Base-by-base conservation (phyloP, 2,888 invertebrate genomes). In the Plusia festucae region DNA sequence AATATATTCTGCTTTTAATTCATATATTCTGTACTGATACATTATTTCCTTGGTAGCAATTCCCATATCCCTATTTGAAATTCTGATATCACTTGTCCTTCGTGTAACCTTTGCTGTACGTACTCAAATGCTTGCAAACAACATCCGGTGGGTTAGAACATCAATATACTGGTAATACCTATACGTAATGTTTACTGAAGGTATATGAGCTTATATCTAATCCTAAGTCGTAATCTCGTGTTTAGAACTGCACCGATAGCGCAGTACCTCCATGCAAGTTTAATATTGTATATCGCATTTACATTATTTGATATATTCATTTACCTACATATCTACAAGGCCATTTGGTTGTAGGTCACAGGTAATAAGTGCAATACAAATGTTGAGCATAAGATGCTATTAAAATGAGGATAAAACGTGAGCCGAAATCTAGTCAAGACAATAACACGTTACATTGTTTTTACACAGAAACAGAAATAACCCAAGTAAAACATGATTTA, bases 31-130 rank as follows among this genome's bases (percentile, higher is more conserved):
- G 16, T 20, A 11, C 3, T 18, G 18, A 49, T 20, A 65, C 24
- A 66, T 57, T 54, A 52, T 66, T 16, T 64, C 61, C 61, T 66
- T 65, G 44, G 53, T 57, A 55, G 30, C 24, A 60, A 77, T 78
- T 82, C 79, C 76, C 79, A 81, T 62, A 72, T 49, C 69, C 61
- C 13, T 73, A 76, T 82, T 82, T 84, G 79, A 80, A 82, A 77
- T 90, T 88, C 89, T 70, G 89, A 92, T 92, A 92, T 85, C 84
- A 73, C 72, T 72, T 86, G 93, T 91, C 93, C 93, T 94, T 93
- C 91, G 82, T 69, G 61, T 90, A 89, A 90, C 92, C 93, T 92
- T 89, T 84, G 76, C 68, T 62, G 53, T 73, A 76, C 71, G 77
- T 76, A 74, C 73, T 65, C 58, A 75, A 81, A 65, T 78, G 76